phyloP scores from a whole-genome alignment of 2,113 vertebrate genomes.

The Sorex fumeus region DNA sequence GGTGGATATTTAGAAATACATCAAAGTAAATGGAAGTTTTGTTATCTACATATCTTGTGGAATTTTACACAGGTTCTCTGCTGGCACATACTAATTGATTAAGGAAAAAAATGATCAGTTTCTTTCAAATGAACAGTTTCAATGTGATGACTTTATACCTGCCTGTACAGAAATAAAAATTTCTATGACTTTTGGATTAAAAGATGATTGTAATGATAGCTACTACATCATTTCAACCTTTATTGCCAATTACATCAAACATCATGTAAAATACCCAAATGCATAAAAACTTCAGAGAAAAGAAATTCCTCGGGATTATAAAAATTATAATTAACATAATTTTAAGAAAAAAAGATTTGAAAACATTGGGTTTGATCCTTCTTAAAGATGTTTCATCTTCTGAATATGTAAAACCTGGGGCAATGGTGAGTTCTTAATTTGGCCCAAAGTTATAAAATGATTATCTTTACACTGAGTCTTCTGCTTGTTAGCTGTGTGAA shows the following conservation, averaged over 20 bases:
- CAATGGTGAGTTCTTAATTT: not conserved
- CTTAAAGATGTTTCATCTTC: not conserved
- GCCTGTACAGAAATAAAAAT: conserved; percentile 94
- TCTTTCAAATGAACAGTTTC: conserved; percentile 94
- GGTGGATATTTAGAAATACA: conserved; percentile 64
- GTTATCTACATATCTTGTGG: conserved; percentile 93
- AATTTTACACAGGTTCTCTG: conserved; percentile 91
- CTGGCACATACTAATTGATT: conserved; percentile 96
- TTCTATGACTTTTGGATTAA: conserved; percentile 95
- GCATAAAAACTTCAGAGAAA: conserved; percentile 85
- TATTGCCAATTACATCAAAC: conserved; percentile 96
- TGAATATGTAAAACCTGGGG: too few species aligned
- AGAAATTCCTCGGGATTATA: not conserved
- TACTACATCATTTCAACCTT: conserved; percentile 97
- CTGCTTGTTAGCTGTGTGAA: not conserved
- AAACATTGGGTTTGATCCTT: conserved; percentile 31
- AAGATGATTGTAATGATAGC: conserved; percentile 98
- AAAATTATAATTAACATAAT: conserved; percentile 22
- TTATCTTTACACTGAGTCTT: not conserved
- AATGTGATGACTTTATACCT: conserved; percentile 96
- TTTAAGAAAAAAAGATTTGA: conserved; percentile 26
- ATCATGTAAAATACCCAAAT: conserved; percentile 97
- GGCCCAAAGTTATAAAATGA: too few species aligned
- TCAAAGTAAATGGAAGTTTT: conserved; percentile 82
- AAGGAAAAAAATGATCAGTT: conserved; percentile 98